Evolutionary conservation across 2,888 invertebrate genomes (phyloP), one percentile per base, ranked within the genome.

Genomic region (Halocaridina rubra): DNA sequence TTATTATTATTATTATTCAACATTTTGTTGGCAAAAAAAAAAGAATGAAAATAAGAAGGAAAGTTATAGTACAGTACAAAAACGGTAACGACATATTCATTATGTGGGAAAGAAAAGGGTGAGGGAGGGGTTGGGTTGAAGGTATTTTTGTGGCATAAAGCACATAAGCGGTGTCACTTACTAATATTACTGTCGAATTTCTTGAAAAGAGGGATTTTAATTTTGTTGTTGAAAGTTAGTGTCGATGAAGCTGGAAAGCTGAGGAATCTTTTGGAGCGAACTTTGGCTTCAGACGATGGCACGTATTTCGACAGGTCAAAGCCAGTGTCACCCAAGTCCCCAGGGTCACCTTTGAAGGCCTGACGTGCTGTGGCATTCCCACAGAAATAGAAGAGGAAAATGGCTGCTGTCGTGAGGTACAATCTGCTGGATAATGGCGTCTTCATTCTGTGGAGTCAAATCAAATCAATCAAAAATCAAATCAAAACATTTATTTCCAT

Each of bases 141-240:
- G n/a, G n/a, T n/a, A n/a, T n/a, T n/a, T n/a, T n/a, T n/a, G n/a
- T n/a, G n/a, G n/a, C n/a, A n/a, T n/a, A n/a, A n/a, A n/a, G 13
- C n/a, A 10, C 3, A 3, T 59, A 22, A 59, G 5, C n/a, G 59
- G 13, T 5, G 59, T 3, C n/a, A 80, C 81, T 75, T 71, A 86
- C 86, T 59, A 33, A 86, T 77, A 67, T 86, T 79, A 19, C 59
- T 39, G 74, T 80, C 46, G 30, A 82, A 84, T 46, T 86, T 75
- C 22, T 33, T 80, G 77, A 86, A 86, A 77, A 86, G 80, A 0
- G 86, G 86, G 16, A 86, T 53, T 22, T 82, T 86, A 13, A 86
- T 71, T 67, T 80, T 80, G 29, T 82, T 82, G 57, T 80, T 76
- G 76, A 86, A 76, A 24, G 67, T 75, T 33, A 82, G 53, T 16